phyloP scores from a whole-genome alignment of 2,797 vertebrate genomes.

The Sphaeramia orbicularis region DNA sequence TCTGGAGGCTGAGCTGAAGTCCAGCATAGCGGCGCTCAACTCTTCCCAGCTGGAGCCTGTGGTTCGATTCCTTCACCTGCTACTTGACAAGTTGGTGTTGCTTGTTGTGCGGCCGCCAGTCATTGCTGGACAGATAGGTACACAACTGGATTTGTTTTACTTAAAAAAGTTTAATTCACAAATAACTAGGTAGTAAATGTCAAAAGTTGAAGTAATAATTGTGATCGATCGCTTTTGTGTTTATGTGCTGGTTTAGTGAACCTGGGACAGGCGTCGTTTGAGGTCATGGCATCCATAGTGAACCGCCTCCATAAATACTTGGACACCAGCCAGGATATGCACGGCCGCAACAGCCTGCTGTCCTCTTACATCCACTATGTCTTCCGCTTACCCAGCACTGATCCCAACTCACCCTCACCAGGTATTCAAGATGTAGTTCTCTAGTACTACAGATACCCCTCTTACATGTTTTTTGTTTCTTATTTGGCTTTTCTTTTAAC shows the following conservation, averaged over 20 bases:
- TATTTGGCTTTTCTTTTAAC: conserved; percentile 36
- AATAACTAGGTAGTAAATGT: no score
- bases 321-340: conserved; percentile 97
- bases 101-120: conserved; percentile 96
- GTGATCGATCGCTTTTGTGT: neutral
- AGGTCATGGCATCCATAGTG: conserved; percentile 97
- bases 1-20: conserved; percentile 95
- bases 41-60: conserved; percentile 97
- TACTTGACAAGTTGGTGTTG: conserved; percentile 97
- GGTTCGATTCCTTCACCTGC: conserved; percentile 97
- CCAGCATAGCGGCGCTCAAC: conserved; percentile 94
- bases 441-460: neutral
- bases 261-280: conserved; percentile 96
- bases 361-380: conserved; percentile 98
- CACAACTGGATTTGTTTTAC: neutral
- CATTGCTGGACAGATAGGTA: conserved; percentile 99
- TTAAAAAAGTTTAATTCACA: neutral
- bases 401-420: conserved; percentile 95
- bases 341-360: conserved; percentile 95
- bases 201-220: no score
- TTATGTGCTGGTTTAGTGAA: conserved; percentile 86
- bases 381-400: conserved; percentile 96
- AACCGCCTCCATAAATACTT: conserved; percentile 98
- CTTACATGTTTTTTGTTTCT: conserved; percentile 19
- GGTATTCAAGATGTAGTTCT: conserved; percentile 78